Evolutionary conservation across 2,113 vertebrate genomes (phyloP).

Genomic region (Zosterops japonicus): DNA sequence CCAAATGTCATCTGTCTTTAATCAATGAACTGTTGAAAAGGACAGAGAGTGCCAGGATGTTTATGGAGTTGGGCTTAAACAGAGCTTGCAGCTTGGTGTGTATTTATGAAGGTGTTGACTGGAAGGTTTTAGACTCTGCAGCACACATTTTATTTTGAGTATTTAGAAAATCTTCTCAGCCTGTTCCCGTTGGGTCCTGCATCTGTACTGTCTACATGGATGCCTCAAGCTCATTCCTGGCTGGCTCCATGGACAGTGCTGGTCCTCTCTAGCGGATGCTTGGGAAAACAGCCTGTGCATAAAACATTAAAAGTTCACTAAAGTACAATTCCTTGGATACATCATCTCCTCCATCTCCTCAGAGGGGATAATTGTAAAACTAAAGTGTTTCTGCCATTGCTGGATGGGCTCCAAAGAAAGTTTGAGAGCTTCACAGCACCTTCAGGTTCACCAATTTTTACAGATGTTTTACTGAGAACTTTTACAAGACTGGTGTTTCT

Average conservation of each 20-base stretch:
- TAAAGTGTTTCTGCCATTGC: neutral
- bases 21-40: conserved; percentile 64
- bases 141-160: neutral
- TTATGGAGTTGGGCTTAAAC: conserved; percentile 30
- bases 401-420: neutral
- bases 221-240: neutral
- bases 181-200: neutral
- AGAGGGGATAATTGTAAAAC: neutral
- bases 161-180: neutral
- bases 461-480: conserved; percentile 3
- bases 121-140: neutral
- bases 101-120: conserved; percentile 53
- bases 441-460: conserved; percentile 17
- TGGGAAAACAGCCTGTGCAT: neutral
- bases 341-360: neutral
- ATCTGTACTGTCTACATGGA: neutral
- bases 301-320: neutral
- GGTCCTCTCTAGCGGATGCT: conserved; percentile 1
- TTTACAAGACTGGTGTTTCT: conserved; percentile 17
- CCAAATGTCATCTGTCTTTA: conserved; percentile 67
- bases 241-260: neutral
- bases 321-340: neutral
- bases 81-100: conserved; percentile 6
- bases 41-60: conserved; percentile 50
- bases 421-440: conserved; percentile 9